Base-by-base conservation (phyloP, 2,888 invertebrate species). In the Alloplasta piceator region DNA sequence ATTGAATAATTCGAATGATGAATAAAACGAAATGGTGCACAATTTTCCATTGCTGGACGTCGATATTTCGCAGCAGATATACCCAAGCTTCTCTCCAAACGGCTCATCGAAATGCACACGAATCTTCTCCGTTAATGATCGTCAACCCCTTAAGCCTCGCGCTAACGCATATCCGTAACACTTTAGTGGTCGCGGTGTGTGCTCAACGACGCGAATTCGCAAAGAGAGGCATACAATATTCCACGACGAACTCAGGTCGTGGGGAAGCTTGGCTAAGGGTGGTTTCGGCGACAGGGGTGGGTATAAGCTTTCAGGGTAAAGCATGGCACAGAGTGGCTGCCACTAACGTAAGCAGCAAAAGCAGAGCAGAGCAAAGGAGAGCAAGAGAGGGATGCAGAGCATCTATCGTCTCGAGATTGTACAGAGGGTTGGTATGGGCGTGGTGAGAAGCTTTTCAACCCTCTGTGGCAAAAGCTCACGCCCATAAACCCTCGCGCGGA, bases 401-500 rank as follows among this genome's bases (percentile, higher is more conserved):
- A 46, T 73, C 66, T 43, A 58, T 73, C 50, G 78, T 67, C 38
- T 68, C 41, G 58, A 36, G 50, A 55, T 55, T 70, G 26, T 58
- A 61, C 14, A 26, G 26, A 73, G 64, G 77, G 66, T 76, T 80
- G 78, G 81, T 80, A 82, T 85, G 84, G 87, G 86, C 85, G 84
- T 85, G 83, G 74, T 74, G 66, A 81, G 41, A 43, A 82, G 83
- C 83, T 84, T 84, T 60, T 82, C 76, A 78, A 84, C 80, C 85
- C 84, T 80, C 84, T 68, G 38, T 50, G 39, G 64, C 43, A 61
- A 74, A 75, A 72, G 70, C 78, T 68, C 60, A 82, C 88, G 88
- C 88, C 88, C 77, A 87, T 82, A 74, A 83, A 82, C 85, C 85
- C 85, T 82, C 55, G 60, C 67, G 73, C 56, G 61, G 79, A 74